Conservation (phyloP, 2,113 vertebrate species). For the Dolichallabes microphthalmus region DNA sequence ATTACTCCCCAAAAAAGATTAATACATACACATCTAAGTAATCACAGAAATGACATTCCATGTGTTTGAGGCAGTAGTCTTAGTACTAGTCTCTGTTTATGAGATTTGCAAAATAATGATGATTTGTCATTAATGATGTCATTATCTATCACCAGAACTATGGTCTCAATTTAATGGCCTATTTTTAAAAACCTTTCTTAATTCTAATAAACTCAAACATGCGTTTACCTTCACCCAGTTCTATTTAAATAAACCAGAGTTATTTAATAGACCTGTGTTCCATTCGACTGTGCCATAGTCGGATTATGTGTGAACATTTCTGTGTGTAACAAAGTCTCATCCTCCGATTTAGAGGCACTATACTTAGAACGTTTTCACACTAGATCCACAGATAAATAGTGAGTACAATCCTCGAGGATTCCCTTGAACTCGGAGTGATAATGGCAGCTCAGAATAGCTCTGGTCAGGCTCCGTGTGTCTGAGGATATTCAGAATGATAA, state of each 20-base stretch:
- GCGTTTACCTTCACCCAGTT: neutral
- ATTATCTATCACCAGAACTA: neutral
- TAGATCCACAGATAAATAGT: conserved; percentile 46
- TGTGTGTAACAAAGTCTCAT: conserved; percentile 42
- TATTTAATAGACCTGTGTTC: conserved; percentile 30
- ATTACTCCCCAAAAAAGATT: neutral
- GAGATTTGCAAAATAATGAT: neutral
- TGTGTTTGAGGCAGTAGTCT: neutral
- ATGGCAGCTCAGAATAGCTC: conserved; percentile 31
- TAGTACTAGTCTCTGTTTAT: conserved; percentile 39
- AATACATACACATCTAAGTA: neutral
- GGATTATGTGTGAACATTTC: conserved; percentile 57
- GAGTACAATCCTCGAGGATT: conserved; percentile 45
- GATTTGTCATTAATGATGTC: neutral
- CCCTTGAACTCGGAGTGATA: conserved; percentile 39
- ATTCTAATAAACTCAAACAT: neutral
- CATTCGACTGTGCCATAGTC: conserved; percentile 27
- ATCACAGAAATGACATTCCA: neutral
- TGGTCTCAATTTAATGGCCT: neutral
- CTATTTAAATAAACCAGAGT: conserved; percentile 22
- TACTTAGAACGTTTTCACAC: conserved; percentile 56
- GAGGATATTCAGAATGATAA: conserved; percentile 13
- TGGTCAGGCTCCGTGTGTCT: neutral
- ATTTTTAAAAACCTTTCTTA: neutral
- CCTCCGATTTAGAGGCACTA: conserved; percentile 47